phyloP scores from a whole-genome alignment of 2,888 invertebrate genomes.

The Marasmarcha lunaedactyla region DNA sequence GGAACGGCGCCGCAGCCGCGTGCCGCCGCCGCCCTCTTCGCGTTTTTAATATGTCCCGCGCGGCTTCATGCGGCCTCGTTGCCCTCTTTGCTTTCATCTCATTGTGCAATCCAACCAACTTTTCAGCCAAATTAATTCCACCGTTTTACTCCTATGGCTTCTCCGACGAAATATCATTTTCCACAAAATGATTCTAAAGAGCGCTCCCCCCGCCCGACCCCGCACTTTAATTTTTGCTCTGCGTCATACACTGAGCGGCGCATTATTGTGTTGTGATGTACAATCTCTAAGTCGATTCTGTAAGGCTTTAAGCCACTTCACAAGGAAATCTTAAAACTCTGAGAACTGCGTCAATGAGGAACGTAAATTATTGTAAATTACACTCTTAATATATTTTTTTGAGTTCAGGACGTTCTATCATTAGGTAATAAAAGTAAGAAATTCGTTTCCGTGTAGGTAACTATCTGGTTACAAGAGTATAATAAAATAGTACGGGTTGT shows the following conservation, averaged over 20 bases:
- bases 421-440: too few relatives aligned
- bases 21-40: background rate
- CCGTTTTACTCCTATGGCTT: constrained; percentile 51
- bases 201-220: background rate
- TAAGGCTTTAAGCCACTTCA: too few relatives aligned
- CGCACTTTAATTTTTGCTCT: background rate
- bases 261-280: too few relatives aligned
- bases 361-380: too few relatives aligned
- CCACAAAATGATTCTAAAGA: constrained; percentile 29
- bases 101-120: constrained; percentile 51
- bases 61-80: constrained; percentile 53
- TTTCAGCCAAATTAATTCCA: constrained; percentile 63
- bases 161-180: constrained; percentile 56
- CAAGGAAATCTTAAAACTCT: too few relatives aligned
- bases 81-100: constrained; percentile 58
- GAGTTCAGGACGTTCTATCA: too few relatives aligned
- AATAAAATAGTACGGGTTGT: too few relatives aligned
- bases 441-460: too few relatives aligned
- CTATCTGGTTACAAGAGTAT: too few relatives aligned
- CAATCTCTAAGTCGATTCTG: too few relatives aligned
- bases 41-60: constrained; percentile 39
- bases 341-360: too few relatives aligned
- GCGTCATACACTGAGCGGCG: background rate
- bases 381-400: too few relatives aligned
- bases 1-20: background rate